Base-by-base conservation (phyloP, 2,113 vertebrate species). In the Lipotes vexillifer region DNA sequence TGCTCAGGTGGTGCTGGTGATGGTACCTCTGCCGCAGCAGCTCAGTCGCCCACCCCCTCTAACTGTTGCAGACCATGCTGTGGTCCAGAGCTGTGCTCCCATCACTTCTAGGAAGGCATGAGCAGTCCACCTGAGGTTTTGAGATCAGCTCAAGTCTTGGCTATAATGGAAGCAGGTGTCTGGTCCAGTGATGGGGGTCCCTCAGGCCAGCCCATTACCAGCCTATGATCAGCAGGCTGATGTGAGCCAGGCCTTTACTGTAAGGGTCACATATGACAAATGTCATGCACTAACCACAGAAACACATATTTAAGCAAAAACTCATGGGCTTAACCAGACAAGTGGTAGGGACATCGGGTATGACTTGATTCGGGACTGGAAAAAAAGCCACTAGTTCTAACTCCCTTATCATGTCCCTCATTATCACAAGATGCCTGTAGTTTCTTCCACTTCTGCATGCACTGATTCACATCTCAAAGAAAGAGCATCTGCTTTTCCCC, bases 341-440 rank as follows among this genome's bases (percentile, higher is more conserved):
- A 33, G 31, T 8, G 18, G 2, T 13, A 20, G 11, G 12, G 23
- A 18, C 5, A 17, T 33, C 57, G 36, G 23, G 2, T n/a, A 33
- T 66, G 71, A 14, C 41, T 95, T 69, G n/a, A 63, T 21, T 57
- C 3, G 11, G 36, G 31, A 31, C 57, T 83, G 11, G 78, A 33
- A 88, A 88, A n/a, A 31, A 82, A 38, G 10, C 27, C n/a, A 12
- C 18, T 33, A 25, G 23, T 20, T 77, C 59, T 80, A n/a, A 74
- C 8, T 55, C n/a, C 17, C 5, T 89, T 17, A 36, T 0, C 6
- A 1, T 29, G 5, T 27, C 2, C 1, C 11, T 78, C 44, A 0
- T 15, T 38, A 31, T 74, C 55, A 49, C 65, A 55, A 33, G 33
- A 72, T 7, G 12, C 57, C 38, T 38, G 9, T 8, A 21, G 29